phyloP scores from a whole-genome alignment of 2,113 vertebrate species.

The Phalacrocorax aristotelis region DNA sequence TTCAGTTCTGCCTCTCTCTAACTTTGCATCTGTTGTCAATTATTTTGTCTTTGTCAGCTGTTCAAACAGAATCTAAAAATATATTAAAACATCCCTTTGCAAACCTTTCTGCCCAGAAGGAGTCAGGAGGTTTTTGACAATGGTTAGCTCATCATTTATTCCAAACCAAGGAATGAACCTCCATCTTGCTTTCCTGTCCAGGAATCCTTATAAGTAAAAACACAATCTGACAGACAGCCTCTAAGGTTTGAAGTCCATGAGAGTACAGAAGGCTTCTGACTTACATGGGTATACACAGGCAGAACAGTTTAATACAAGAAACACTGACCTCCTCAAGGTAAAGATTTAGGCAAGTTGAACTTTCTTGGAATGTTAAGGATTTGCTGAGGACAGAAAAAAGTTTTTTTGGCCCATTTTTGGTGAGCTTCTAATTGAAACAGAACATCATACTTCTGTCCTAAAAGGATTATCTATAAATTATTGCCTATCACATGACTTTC shows the following conservation, averaged over 20 bases:
- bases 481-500: neutral
- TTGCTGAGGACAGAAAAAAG: neutral
- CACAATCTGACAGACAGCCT: neutral
- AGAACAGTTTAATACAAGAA: neutral
- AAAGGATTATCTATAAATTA: neutral
- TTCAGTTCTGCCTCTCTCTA: conserved; percentile 24
- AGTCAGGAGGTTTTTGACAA: conserved; percentile 13
- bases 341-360: neutral
- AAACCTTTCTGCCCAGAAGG: conserved; percentile 23
- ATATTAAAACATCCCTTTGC: conserved; percentile 19
- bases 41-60: conserved; percentile 64
- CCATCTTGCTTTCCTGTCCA: neutral
- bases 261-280: neutral
- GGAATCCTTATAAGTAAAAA: conserved; percentile 15
- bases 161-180: conserved; percentile 7
- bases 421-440: neutral
- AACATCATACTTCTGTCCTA: neutral
- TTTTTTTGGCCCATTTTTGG: neutral
- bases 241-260: neutral
- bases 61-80: conserved; percentile 62
- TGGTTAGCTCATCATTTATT: conserved; percentile 44
- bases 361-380: neutral
- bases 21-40: conserved; percentile 47
- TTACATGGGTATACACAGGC: neutral
- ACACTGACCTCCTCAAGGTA: neutral